These are phyloP conservation scores for Periophthalmodon schlosseri DNA, from an alignment of 2,113 vertebrate genomes.

Conservation along the genomic window DNA sequence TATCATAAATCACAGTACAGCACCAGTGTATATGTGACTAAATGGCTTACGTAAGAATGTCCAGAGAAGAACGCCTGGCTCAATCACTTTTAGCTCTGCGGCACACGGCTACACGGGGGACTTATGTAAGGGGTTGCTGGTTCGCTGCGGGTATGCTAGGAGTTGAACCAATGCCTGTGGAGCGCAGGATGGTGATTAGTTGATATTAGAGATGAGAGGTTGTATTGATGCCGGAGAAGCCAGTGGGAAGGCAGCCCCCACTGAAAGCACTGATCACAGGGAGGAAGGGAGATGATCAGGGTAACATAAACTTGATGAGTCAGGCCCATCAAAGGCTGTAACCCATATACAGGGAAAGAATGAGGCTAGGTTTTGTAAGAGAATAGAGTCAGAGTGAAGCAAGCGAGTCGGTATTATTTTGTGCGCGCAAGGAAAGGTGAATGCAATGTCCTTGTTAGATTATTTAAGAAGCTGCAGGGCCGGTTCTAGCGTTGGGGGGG, in stretches of 20 bases:
- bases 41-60: slow-evolving; percentile 51
- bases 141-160: slow-evolving; percentile 36
- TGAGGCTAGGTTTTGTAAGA: background rate
- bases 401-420: background rate
- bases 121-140: slow-evolving; percentile 45
- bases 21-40: slow-evolving; percentile 40
- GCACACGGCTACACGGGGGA: slow-evolving; percentile 27
- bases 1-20: slow-evolving; percentile 56
- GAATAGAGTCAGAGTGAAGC: background rate
- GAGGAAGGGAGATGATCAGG: background rate
- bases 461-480: background rate
- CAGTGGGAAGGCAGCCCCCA: slow-evolving; percentile 22
- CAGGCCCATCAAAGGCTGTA: slow-evolving; percentile 5
- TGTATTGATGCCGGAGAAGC: slow-evolving; percentile 46
- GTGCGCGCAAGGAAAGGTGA: background rate
- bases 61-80: slow-evolving; percentile 19
- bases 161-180: slow-evolving; percentile 29
- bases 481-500: background rate
- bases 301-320: slow-evolving; percentile 13
- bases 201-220: slow-evolving; percentile 49
- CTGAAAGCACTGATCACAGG: background rate
- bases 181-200: slow-evolving; percentile 54
- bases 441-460: background rate
- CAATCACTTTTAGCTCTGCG: slow-evolving; percentile 53
- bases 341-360: background rate